Evolutionary conservation across 1,140 invertebrate species (phyloP).

Genomic region (Melitaea cinxia): DNA sequence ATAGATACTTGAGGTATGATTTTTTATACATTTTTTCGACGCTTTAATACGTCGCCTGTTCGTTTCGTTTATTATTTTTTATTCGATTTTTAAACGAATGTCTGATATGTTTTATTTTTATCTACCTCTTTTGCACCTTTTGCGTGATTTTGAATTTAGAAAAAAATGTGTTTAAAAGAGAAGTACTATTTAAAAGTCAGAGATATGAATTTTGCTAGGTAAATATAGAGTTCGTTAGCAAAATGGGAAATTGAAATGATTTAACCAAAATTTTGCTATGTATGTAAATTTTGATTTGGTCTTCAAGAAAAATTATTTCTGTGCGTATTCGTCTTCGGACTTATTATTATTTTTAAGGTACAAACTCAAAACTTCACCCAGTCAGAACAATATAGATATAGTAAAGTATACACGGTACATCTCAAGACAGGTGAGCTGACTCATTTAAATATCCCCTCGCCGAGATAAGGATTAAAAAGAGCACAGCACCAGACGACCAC

Average conservation of each 20-base stretch:
- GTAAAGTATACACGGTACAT: not conserved
- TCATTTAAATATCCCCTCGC: conserved; percentile 62
- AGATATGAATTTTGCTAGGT: no score
- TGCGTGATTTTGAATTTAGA: not conserved
- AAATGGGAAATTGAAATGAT: no score
- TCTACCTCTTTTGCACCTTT: conserved; percentile 12
- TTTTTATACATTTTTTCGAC: conserved; percentile 26
- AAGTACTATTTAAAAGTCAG: no score
- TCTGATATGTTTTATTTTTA: conserved; percentile 21
- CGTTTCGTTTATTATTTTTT: conserved; percentile 8
- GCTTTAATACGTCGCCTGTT: conserved; percentile 25
- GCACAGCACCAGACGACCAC: conserved; percentile 51
- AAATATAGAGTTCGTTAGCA: no score
- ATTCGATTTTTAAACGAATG: not conserved
- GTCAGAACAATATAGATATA: not conserved
- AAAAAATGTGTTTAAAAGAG: not conserved
- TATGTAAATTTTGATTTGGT: no score
- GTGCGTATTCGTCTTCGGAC: no score
- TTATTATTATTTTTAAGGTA: no score
- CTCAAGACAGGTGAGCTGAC: conserved; percentile 45
- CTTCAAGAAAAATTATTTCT: no score
- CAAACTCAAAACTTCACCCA: not conserved
- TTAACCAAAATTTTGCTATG: no score
- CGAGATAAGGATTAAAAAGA: conserved; percentile 66
- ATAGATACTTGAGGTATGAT: conserved; percentile 24